Evolutionary conservation across 2,113 vertebrate genomes (phyloP), one percentile per base, ranked within the genome.

Genomic region (Tyto alba): DNA sequence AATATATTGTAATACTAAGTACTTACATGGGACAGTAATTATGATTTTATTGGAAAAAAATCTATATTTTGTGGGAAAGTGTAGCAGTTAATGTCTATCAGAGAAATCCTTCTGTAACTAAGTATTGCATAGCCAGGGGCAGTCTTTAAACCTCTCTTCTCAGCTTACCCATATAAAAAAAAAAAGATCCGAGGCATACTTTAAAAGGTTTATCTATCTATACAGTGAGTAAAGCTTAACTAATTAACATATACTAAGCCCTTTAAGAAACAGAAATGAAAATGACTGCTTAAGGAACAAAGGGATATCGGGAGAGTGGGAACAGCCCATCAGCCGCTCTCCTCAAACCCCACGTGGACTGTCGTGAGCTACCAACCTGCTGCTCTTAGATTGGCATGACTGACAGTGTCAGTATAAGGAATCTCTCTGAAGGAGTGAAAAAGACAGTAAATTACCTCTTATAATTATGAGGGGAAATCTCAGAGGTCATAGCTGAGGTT

Each of bases 371-470:
- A 38, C 18, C 11, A 41, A 74, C 43, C 45, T 41, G 57, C 92
- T 85, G 77, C 4, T 9, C 77, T 41, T 48, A 43, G 66, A 76
- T 0, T 13, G 69, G 66, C 71, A 36, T 85, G 94, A 95, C 66
- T 91, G 94, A 92, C 94, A 91, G 74, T 7, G 1, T 15, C 89
- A 87, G 89, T 32, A 19, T 3, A 40, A 92, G 89, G 90, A 93
- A 92, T 78, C 79, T 43, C 90, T 96, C 92, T 38, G 86, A 80
- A 93, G 93, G 92, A 80, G 87, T 62, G 64, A 76, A 89, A 97
- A 95, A 53, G 69, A 79, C 7, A 43, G 89, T 91, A 95, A 97
- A 94, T 71, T 91, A 90, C 71, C 48, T 52, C 73, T 86, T 56
- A 62, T 50, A 87, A 89, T 96, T 90, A 84, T 18, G 85, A 93